These are phyloP conservation scores for Perccottus glenii DNA, from an alignment of 2,113 vertebrate genomes.

Conservation along the genomic window DNA sequence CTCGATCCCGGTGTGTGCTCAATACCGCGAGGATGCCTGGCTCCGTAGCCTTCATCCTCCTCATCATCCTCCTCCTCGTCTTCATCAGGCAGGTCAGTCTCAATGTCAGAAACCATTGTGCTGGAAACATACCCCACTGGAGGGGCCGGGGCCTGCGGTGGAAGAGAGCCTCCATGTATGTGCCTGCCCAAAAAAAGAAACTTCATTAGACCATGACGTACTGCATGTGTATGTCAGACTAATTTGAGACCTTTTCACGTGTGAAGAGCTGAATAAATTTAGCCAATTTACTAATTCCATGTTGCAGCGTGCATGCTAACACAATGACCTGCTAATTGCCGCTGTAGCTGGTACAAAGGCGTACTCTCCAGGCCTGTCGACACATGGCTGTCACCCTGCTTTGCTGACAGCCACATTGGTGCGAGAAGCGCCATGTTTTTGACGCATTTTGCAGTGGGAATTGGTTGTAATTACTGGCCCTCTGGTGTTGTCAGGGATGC, in stretches of 20 bases:
- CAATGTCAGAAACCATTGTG: conserved; percentile 95
- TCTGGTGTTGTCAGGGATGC: conserved; percentile 76
- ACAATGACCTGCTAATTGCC: conserved; percentile 79
- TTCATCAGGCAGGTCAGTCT: conserved; percentile 92
- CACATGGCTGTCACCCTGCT: conserved; percentile 68
- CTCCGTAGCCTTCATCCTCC: conserved; percentile 92
- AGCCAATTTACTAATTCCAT: conserved; percentile 64
- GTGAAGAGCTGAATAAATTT: conserved; percentile 40
- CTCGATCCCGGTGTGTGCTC: conserved; percentile 97
- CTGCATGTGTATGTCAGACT: conserved; percentile 20
- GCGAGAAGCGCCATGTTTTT: conserved; percentile 61
- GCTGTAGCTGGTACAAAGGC: conserved; percentile 62
- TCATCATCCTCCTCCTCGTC: conserved; percentile 91
- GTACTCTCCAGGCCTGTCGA: conserved; percentile 46
- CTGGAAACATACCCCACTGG: conserved; percentile 96
- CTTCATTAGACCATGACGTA: conserved; percentile 2
- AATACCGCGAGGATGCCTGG: conserved; percentile 87
- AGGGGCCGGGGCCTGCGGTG: conserved; percentile 92
- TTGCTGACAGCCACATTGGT: conserved; percentile 64
- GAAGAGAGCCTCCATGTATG: conserved; percentile 91
- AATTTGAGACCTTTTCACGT: conserved; percentile 35
- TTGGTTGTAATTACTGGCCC: conserved; percentile 80
- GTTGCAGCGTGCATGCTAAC: conserved; percentile 60
- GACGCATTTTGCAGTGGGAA: conserved; percentile 69
- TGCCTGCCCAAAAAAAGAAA: conserved; percentile 81